These are phyloP conservation scores for Trachurus trachurus DNA, from an alignment of 2,797 vertebrate genomes.

Conservation along the genomic window DNA sequence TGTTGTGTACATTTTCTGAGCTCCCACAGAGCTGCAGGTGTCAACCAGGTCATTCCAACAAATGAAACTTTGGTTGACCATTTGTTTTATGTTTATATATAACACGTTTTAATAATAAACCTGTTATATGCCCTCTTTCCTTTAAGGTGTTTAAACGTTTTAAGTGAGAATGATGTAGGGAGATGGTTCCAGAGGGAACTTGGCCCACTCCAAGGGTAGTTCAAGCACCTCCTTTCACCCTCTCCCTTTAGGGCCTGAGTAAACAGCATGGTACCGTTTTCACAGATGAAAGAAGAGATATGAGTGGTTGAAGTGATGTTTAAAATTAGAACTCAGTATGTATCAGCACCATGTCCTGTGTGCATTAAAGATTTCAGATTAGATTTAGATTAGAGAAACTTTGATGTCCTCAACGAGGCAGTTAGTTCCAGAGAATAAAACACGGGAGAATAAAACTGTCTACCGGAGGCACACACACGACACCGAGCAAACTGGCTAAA, in stretches of 20 bases:
- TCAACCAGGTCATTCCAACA: background rate
- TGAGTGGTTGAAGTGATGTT: constrained; percentile 38
- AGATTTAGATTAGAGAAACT: constrained; percentile 68
- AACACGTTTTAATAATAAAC: background rate
- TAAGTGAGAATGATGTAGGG: background rate
- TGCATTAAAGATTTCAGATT: constrained; percentile 68
- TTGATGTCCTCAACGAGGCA: constrained; percentile 66
- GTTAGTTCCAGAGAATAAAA: constrained; percentile 63
- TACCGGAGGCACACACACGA: constrained; percentile 42
- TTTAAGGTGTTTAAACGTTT: background rate
- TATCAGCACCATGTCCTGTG: constrained; percentile 51
- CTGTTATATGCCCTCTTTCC: background rate
- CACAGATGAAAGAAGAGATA: constrained; percentile 56
- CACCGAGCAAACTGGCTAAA: constrained; percentile 34
- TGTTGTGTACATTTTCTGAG: background rate
- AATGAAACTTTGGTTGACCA: too few relatives aligned
- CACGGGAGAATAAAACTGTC: constrained; percentile 29
- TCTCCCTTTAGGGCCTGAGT: constrained; percentile 42
- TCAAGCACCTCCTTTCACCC: constrained; percentile 1
- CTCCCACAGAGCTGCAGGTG: background rate
- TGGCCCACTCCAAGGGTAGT: background rate
- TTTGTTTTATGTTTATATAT: too few relatives aligned
- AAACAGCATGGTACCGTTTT: constrained; percentile 30
- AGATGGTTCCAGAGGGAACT: background rate
- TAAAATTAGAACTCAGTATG: constrained; percentile 67